Base-by-base conservation (phyloP, 2,888 invertebrate genomes). In the Nipponacmea schrenckii region DNA sequence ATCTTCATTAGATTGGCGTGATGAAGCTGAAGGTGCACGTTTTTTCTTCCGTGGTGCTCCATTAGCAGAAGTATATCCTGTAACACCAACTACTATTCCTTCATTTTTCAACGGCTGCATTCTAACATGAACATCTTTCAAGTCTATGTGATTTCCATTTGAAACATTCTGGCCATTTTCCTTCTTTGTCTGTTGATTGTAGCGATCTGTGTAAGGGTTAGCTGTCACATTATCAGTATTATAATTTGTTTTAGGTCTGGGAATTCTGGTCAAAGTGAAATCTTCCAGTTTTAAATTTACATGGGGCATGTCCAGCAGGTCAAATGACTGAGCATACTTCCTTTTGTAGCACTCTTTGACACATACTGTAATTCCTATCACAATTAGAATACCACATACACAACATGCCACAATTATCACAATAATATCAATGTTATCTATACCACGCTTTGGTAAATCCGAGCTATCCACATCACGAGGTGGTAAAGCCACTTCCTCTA, bases 221-320 rank as follows among this genome's bases (percentile, higher is more conserved):
- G 74, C 75, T 31, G 74, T 69, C n/a, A 74, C 69, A 12, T 74
- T 72, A 67, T 78, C 76, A 14, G 81, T 81, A 2, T 73, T 71
- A 68, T 83, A 84, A 27, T 77, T 76, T 26, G 80, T 70, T 44
- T 78, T 69, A 12, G 81, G 79, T 17, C 83, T 77, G 12, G 84
- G 83, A 56, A 83, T 82, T 68, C 79, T 77, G 2, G 83, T 83
- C 31, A 84, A 69, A 1, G 83, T 80, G 68, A 81, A 84, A 70
- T 84, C 83, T 27, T 82, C 80, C 66, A 81, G 70, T 67, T 82
- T 81, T 2, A 81, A 70, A 64, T 79, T 79, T 20, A 79, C 79
- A 64, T 80, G 80, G 14, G 81, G 81, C 2, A 80, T 77, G 10
- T 82, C 81, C 8, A 79, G 72, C 17, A 84, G 74, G 63, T 81